Base-by-base conservation (phyloP, 2,113 vertebrate species). In the Pteruthius melanotis region DNA sequence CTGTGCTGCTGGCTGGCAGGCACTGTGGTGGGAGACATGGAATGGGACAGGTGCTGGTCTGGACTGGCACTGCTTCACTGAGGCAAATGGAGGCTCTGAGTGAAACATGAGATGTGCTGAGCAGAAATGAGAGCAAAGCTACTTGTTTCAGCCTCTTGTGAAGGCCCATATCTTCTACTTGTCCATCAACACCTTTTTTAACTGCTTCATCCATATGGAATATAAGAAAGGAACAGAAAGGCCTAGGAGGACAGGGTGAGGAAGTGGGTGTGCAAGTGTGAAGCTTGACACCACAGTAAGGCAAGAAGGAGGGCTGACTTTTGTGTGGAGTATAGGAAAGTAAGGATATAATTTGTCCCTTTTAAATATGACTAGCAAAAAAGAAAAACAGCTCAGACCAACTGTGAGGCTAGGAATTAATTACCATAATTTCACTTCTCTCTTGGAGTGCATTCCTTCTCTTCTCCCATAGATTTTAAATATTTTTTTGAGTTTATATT, bases 41-140 rank as follows among this genome's bases (percentile, higher is more conserved):
- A 37, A 1, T 0, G 4, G 63, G 93, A 95, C 90, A 93, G 90
- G 85, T 96, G 92, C 37, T 61, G 61, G 0, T 2, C 57, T 56
- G 61, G 71, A 5, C 42, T 11, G 10, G n/a, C 0, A 1, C 23
- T 64, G 57, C 40, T 45, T 26, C 0, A 0, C 69, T 31, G 57
- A 27, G 22, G 49, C 28, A 76, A 23, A 56, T 56, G 79, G 35
- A 68, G 31, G 52, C 56, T 66, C 40, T 44, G 28, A 39, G 28
- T 8, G 84, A 95, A 95, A 96, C 0, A 0, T 16, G 68, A 97
- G 69, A 84, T 31, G 30, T 1, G 1, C 27, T 11, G 7, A 50
- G 39, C 45, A 72, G 44, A 74, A 91, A 16, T 2, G 18, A 57
- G 56, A 69, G 33, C 33, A 80, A 66, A 85, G 17, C 6, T 24